Evolutionary conservation across 2,888 invertebrate genomes (phyloP).

Genomic region (Ophion ventricosus): DNA sequence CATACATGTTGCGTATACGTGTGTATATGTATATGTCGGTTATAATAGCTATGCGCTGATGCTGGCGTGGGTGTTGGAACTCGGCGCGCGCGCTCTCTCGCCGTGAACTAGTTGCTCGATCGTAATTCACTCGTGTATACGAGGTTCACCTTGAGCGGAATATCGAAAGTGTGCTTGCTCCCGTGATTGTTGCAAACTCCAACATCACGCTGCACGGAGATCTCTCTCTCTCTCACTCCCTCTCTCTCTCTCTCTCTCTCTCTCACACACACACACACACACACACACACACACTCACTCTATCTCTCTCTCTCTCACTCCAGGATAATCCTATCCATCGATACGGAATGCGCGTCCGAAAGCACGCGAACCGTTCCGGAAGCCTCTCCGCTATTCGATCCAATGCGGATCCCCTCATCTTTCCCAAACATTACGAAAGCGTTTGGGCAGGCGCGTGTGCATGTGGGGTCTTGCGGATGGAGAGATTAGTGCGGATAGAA

Average conservation of each 20-base stretch:
- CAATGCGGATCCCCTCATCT: slow-evolving; percentile 40
- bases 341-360: slow-evolving; percentile 68
- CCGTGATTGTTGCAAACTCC: slow-evolving; percentile 53
- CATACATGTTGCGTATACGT: neutral
- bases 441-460: neutral
- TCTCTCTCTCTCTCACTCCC: slow-evolving; percentile 41
- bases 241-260: slow-evolving; percentile 50
- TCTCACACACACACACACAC: slow-evolving; percentile 41
- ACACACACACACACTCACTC: slow-evolving; percentile 29
- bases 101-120: slow-evolving; percentile 68
- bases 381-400: neutral
- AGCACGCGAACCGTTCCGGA: slow-evolving; percentile 43
- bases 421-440: neutral
- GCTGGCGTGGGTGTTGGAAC: slow-evolving; percentile 67
- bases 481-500: neutral
- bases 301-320: slow-evolving; percentile 30
- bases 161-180: slow-evolving; percentile 66
- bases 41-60: slow-evolving; percentile 63
- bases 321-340: slow-evolving; percentile 34
- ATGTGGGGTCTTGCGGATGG: neutral
- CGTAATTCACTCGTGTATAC: slow-evolving; percentile 67
- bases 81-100: slow-evolving; percentile 64
- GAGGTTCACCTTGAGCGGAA: slow-evolving; percentile 67
- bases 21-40: slow-evolving; percentile 13
- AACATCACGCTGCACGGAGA: slow-evolving; percentile 45